Evolutionary conservation across 2,113 vertebrate species (phyloP), one percentile per base, ranked within the genome.

Genomic region (Plotosus lineatus): DNA sequence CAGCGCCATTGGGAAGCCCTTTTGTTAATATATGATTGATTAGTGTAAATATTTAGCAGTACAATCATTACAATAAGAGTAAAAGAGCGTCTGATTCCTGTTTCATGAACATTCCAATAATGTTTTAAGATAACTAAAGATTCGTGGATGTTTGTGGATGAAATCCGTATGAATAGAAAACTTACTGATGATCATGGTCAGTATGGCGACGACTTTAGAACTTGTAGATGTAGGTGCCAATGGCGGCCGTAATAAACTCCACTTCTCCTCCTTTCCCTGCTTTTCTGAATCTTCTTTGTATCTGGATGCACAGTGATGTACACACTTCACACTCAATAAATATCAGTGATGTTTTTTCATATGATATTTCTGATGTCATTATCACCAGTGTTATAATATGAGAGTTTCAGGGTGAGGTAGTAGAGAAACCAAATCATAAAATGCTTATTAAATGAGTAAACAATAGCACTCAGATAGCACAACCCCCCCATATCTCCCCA

Each of bases 201-300:
- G 87, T 79, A 88, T 44, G 63, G 91, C 80, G 55, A 94, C 94
- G 12, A 84, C 84, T 28, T 86, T 87, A 2, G 90, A 94, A 26
- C 94, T 95, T 21, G 3, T 0, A 1, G 50, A 17, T 31, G 91
- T 91, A 19, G 92, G 85, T 26, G 38, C 75, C 0, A 21, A 78
- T 10, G 91, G 89, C 0, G 92, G 92, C 31, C 0, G 75, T 0
- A 95, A 28, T 3, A 90, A n/a, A 75, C n/a, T 86, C 87, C 78
- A 69, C 12, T 9, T 90, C n/a, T 75, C 88, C 81, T 61, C 89
- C 85, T 6, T 80, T 68, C 61, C 89, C 83, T 75, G 78, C 56
- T 87, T 87, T 80, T 33, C 63, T 79, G 44, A 36, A 72, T 92
- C 85, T 66, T 51, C 55, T 65, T 76, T 89, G 55, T 96, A 95